phyloP scores from a whole-genome alignment of 2,797 vertebrate species.

The Mus spretus region DNA sequence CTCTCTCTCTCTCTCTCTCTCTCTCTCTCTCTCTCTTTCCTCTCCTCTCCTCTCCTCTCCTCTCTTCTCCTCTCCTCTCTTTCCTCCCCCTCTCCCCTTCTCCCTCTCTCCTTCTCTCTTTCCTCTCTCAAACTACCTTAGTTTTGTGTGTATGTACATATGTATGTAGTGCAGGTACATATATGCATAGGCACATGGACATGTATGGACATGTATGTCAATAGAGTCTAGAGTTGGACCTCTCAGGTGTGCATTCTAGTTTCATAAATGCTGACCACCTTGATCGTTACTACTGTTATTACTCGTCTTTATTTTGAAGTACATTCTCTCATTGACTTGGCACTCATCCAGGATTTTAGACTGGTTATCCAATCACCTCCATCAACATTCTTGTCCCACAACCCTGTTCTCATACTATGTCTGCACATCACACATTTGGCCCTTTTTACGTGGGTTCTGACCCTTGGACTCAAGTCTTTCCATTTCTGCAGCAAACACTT shows the following conservation, averaged over 20 bases:
- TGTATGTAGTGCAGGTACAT: background rate
- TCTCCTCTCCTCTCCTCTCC: background rate
- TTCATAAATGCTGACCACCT: background rate
- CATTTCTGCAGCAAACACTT: background rate
- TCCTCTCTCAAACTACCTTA: background rate
- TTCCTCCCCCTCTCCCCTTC: no score
- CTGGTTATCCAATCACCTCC: background rate
- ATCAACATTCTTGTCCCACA: background rate
- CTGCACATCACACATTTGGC: background rate
- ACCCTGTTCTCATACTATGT: background rate
- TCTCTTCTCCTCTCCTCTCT: background rate
- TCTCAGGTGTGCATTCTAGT: background rate
- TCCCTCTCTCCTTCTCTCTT: background rate
- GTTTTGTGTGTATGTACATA: background rate
- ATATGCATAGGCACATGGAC: background rate
- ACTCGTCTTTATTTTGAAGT: background rate
- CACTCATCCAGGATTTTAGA: background rate
- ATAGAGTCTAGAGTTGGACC: background rate
- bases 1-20: background rate
- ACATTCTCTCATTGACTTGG: background rate
- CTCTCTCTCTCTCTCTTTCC: no score
- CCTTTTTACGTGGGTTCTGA: background rate
- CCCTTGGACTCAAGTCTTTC: background rate
- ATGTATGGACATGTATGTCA: background rate
- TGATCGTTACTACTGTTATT: background rate